These are phyloP conservation scores for Folsomia manolachei DNA, from an alignment of 2,888 invertebrate genomes.

Conservation along the genomic window DNA sequence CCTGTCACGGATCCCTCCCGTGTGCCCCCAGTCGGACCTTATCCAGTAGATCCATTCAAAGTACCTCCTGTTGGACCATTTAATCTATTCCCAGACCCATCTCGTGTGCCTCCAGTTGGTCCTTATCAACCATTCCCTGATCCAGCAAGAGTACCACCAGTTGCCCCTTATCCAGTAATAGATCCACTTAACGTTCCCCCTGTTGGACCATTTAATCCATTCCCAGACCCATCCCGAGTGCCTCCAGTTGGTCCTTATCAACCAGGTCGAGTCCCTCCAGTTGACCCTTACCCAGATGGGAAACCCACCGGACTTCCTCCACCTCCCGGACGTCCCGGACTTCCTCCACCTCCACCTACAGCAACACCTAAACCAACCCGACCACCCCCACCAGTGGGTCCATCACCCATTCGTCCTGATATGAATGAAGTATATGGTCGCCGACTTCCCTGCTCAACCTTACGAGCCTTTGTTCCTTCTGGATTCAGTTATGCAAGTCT, in stretches of 20 bases:
- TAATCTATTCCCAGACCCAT: neutral
- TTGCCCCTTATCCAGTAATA: too few species aligned
- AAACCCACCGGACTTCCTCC: neutral
- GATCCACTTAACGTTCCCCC: too few species aligned
- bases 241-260: neutral
- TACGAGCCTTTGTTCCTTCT: constrained; percentile 39
- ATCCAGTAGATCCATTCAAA: too few species aligned
- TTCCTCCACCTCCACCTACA: neutral
- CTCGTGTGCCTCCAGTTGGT: neutral
- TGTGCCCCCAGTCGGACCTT: too few species aligned
- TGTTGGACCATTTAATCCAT: too few species aligned
- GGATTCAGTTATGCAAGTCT: constrained; percentile 38
- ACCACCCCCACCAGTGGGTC: neutral
- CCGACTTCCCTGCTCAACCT: constrained; percentile 4
- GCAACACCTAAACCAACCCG: neutral
- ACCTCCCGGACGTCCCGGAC: neutral
- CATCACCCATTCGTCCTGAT: neutral
- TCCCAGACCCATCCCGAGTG: neutral
- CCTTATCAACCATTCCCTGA: neutral
- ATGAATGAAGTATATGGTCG: neutral
- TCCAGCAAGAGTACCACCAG: neutral
- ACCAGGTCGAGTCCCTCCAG: neutral
- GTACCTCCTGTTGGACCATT: too few species aligned
- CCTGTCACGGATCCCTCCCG: neutral
- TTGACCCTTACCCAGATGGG: neutral